Evolutionary conservation across 1,140 invertebrate species (phyloP), one percentile per base, ranked within the genome.

Genomic region (Eumaeus atala): DNA sequence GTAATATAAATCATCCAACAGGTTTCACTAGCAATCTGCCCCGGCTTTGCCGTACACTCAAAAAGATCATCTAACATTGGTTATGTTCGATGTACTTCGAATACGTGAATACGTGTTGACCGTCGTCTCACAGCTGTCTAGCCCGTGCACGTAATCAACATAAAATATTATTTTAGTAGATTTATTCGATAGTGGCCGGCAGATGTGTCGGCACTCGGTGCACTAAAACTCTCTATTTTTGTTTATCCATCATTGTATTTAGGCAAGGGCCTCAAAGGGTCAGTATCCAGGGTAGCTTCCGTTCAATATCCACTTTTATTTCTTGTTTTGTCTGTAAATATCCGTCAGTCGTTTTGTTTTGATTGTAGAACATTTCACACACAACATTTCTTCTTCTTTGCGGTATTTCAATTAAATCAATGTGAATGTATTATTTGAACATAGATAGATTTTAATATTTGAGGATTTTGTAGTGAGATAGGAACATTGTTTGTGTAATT

Each of bases 81-180:
- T 48, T 8, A 10, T 42, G 65, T 54, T 67, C 21, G 60, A 44
- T 21, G 48, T 61, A 58, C 63, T 51, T 28, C n/a, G n/a, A n/a
- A n/a, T n/a, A n/a, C n/a, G 47, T 51, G n/a, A 18, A 66, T 74
- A 54, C 62, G 66, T 74, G 62, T 57, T 58, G 59, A 47, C 54
- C 54, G 36, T 14, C 52, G 58, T 72, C 70, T 70, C 82, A 77
- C 82, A 86, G 82, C 82, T 84, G 82, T 75, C 77, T 72, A 81
- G 80, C 74, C 77, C 79, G 74, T 75, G 75, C 75, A 74, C 77
- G 77, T 86, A 86, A 86, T 86, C 80, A 85, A 84, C 84, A 85
- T 85, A 82, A 85, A 85, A 85, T 85, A 85, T 84, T 84, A 85
- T 84, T 84, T 82, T 84, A 81, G 77, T 82, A 85, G 80, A 85